These are phyloP conservation scores for Bos javanicus DNA, from an alignment of 2,113 vertebrate species.

Conservation along the genomic window DNA sequence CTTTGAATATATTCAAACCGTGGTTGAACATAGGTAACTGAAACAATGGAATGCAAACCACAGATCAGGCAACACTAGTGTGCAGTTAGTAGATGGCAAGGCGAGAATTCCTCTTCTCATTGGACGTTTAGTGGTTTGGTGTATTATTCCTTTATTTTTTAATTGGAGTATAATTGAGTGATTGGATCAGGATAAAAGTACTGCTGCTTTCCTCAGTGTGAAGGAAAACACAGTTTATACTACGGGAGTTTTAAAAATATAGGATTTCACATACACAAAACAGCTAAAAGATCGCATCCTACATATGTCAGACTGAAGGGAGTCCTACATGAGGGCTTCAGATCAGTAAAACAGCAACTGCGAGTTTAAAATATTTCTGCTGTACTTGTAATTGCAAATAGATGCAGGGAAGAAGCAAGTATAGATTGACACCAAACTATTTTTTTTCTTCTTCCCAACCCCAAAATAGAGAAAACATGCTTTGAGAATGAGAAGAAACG, in stretches of 20 bases:
- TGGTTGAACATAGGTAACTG: not conserved
- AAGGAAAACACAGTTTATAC: not conserved
- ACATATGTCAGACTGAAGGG: not conserved
- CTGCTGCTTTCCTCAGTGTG: not conserved
- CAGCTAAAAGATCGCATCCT: not conserved
- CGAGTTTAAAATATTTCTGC: not conserved
- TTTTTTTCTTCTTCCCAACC: not conserved
- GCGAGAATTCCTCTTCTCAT: not conserved
- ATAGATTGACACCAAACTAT: not conserved
- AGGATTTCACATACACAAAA: not conserved
- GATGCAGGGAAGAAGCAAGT: not conserved
- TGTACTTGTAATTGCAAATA: not conserved
- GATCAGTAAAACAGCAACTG: not conserved
- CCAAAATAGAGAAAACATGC: not conserved
- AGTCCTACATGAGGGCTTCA: not conserved
- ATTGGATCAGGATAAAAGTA: not conserved
- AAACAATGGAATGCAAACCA: not conserved
- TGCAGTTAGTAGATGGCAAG: not conserved
- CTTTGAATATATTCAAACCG: not conserved
- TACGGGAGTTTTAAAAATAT: not conserved
- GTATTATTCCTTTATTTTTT: not conserved
- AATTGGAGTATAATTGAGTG: not conserved
- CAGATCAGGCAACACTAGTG: too few relatives aligned
- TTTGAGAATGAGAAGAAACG: slow-evolving; percentile 1
- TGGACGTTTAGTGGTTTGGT: not conserved